phyloP scores from a whole-genome alignment of 1,140 invertebrate genomes.

The Trichomalopsis sarcophagae region DNA sequence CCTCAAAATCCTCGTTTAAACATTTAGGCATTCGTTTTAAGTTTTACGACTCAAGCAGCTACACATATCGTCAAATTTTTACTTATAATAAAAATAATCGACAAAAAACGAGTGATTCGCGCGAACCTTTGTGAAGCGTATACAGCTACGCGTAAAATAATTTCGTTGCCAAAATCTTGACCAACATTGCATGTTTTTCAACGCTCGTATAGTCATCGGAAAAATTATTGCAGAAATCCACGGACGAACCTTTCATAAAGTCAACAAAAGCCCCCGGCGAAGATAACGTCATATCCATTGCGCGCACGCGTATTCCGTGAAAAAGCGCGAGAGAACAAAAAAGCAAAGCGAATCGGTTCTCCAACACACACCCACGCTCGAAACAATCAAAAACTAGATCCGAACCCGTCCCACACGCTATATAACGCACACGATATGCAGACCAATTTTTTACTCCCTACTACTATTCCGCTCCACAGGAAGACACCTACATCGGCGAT shows the following conservation, averaged over 20 bases:
- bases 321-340: background rate
- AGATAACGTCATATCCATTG: background rate
- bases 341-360: background rate
- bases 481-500: constrained; percentile 83
- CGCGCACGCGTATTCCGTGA: background rate
- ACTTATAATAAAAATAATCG: no score
- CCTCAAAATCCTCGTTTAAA: background rate
- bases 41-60: background rate
- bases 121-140: no score
- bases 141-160: no score
- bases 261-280: background rate
- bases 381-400: background rate
- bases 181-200: background rate
- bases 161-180: background rate
- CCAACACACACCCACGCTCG: background rate
- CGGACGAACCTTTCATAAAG: background rate
- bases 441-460: constrained; percentile 55
- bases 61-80: background rate
- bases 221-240: background rate
- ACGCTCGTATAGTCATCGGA: background rate
- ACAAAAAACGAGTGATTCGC: no score
- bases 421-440: background rate
- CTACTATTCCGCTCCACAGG: constrained; percentile 70
- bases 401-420: background rate
- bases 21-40: background rate